Conservation (phyloP, 2,797 vertebrate species). For the Menidia menidia region DNA sequence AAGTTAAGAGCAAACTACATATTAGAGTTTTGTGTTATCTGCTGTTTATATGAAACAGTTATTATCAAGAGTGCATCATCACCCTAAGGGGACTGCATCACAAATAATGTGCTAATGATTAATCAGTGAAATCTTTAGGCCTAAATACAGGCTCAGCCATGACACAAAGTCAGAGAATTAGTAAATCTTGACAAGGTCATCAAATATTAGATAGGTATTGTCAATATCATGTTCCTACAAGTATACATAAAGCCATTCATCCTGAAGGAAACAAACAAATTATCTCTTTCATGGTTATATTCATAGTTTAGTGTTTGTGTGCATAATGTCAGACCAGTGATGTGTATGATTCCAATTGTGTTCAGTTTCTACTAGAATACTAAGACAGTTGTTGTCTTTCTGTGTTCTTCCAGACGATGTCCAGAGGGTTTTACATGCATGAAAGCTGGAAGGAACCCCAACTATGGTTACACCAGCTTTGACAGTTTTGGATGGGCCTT, state of each 20-base stretch:
- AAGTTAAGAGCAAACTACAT: no score
- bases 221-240: not conserved
- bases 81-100: no score
- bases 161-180: not conserved
- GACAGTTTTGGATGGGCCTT: constrained; percentile 99
- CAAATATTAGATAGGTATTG: constrained; percentile 18
- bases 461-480: constrained; percentile 98
- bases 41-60: not conserved
- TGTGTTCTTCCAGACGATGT: constrained; percentile 72
- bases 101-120: not conserved
- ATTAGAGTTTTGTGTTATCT: not conserved
- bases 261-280: not conserved
- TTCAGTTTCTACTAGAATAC: constrained; percentile 8
- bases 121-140: not conserved
- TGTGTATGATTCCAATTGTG: not conserved
- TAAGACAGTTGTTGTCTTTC: not conserved
- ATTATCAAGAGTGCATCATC: not conserved
- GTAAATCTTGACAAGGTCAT: constrained; percentile 12
- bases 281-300: not conserved
- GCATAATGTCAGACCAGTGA: not conserved
- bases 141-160: not conserved
- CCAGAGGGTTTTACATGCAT: constrained; percentile 94
- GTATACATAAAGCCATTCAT: not conserved
- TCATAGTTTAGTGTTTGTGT: not conserved
- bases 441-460: constrained; percentile 97